Evolutionary conservation across 2,888 invertebrate species (phyloP).

Genomic region (Heliconius cydno): DNA sequence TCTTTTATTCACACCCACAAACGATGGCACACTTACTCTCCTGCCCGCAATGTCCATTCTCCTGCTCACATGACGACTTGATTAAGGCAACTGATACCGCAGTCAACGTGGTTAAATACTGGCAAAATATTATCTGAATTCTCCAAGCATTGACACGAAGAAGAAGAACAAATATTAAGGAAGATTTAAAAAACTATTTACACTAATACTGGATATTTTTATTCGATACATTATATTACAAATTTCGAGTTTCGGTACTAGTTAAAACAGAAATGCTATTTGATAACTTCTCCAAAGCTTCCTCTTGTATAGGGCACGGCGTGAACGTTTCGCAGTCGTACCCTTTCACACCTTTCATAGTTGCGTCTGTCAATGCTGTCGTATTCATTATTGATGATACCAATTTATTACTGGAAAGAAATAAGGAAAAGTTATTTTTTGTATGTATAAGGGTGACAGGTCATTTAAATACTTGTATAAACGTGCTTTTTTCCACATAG

Average conservation of each 20-base stretch:
- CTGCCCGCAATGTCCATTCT: too few relatives aligned
- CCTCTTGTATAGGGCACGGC: constrained; percentile 67
- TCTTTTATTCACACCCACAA: too few relatives aligned
- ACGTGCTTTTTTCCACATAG: too few relatives aligned
- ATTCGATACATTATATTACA: neutral
- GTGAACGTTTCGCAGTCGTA: constrained; percentile 72
- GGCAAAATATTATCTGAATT: too few relatives aligned
- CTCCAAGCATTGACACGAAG: too few relatives aligned
- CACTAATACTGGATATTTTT: neutral
- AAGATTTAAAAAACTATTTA: neutral
- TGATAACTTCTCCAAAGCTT: constrained; percentile 52
- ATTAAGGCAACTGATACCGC: too few relatives aligned
- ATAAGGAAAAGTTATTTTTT: neutral
- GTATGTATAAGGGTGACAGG: neutral
- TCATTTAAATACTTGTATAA: too few relatives aligned
- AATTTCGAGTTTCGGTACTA: neutral
- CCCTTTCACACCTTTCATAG: constrained; percentile 67
- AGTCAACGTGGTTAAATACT: too few relatives aligned
- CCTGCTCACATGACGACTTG: too few relatives aligned
- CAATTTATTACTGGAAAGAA: constrained; percentile 72
- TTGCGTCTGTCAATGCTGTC: constrained; percentile 78
- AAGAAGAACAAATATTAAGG: too few relatives aligned
- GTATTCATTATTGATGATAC: constrained; percentile 75
- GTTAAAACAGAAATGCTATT: constrained; percentile 38
- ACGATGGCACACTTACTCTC: too few relatives aligned